These are phyloP conservation scores for Ophion obscuratus DNA, from an alignment of 2,888 invertebrate species.

Conservation along the genomic window DNA sequence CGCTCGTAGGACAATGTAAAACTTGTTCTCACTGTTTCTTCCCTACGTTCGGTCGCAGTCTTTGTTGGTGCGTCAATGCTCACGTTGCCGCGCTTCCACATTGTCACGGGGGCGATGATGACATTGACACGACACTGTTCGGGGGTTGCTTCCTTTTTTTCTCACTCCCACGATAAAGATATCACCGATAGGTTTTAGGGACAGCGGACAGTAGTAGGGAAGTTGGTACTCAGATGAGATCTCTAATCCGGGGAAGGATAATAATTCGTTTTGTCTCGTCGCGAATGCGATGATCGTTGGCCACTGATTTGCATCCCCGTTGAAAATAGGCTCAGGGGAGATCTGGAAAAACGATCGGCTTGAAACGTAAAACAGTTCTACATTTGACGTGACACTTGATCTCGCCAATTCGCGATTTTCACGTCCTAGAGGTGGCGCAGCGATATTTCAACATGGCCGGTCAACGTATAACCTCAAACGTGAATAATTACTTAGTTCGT, in stretches of 20 bases:
- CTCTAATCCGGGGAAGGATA: constrained; percentile 23
- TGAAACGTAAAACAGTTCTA: not conserved
- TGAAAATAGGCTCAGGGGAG: constrained; percentile 41
- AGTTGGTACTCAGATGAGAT: constrained; percentile 10
- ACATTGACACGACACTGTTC: constrained; percentile 8
- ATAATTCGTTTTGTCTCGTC: constrained; percentile 26
- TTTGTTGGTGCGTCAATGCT: not conserved
- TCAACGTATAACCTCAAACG: too few relatives aligned
- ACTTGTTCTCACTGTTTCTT: not conserved
- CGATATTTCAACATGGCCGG: too few relatives aligned
- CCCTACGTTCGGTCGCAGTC: not conserved
- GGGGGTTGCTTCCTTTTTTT: constrained; percentile 1
- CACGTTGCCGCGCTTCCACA: not conserved
- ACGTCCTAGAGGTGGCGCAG: too few relatives aligned
- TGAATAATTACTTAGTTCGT: too few relatives aligned
- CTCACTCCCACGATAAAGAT: constrained; percentile 9
- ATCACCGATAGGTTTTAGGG: constrained; percentile 40
- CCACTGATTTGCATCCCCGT: constrained; percentile 24
- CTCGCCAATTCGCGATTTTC: too few relatives aligned
- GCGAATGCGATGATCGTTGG: constrained; percentile 39
- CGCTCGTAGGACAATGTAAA: not conserved
- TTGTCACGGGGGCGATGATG: not conserved
- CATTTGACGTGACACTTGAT: too few relatives aligned
- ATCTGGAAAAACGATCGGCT: constrained; percentile 37
- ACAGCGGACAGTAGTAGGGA: constrained; percentile 51